phyloP scores from a whole-genome alignment of 1,140 invertebrate genomes.

The Teleopsis dalmanni region DNA sequence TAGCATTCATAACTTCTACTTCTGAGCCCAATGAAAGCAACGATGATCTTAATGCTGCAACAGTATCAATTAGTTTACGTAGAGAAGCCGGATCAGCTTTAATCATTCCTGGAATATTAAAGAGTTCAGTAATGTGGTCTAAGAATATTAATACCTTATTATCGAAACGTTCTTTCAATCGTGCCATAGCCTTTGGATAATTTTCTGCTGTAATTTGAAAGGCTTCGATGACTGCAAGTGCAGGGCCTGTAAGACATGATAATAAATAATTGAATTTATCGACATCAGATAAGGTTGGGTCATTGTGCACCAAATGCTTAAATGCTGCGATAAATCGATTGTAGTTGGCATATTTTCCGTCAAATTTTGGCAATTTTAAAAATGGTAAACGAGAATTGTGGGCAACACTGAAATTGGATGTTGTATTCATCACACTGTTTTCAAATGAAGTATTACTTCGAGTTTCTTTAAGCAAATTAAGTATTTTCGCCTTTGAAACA shows the following conservation, averaged over 20 bases:
- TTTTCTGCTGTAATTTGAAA: slow-evolving; percentile 11
- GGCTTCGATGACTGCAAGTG: neutral
- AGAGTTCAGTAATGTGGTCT: neutral
- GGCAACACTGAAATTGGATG: too few relatives aligned
- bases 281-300: neutral
- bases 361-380: slow-evolving; percentile 6
- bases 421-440: too few relatives aligned
- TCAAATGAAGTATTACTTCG: too few relatives aligned
- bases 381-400: neutral
- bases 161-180: slow-evolving; percentile 7
- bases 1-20: slow-evolving; percentile 2
- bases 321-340: slow-evolving; percentile 2
- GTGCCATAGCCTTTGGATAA: slow-evolving; percentile 8
- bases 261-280: slow-evolving; percentile 11
- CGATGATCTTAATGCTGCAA: too few relatives aligned
- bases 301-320: neutral
- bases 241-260: neutral
- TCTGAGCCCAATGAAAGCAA: too few relatives aligned
- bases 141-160: slow-evolving; percentile 11
- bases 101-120: neutral
- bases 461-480: too few relatives aligned
- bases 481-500: too few relatives aligned
- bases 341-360: too few relatives aligned
- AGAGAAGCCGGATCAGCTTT: too few relatives aligned
- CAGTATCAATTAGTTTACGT: too few relatives aligned